A percentile compares a stretch with the other conserved stretches of the same genome.
phyloP scores from a whole-genome alignment of 1,140 invertebrate species.

The Bombus terrestris region DNA sequence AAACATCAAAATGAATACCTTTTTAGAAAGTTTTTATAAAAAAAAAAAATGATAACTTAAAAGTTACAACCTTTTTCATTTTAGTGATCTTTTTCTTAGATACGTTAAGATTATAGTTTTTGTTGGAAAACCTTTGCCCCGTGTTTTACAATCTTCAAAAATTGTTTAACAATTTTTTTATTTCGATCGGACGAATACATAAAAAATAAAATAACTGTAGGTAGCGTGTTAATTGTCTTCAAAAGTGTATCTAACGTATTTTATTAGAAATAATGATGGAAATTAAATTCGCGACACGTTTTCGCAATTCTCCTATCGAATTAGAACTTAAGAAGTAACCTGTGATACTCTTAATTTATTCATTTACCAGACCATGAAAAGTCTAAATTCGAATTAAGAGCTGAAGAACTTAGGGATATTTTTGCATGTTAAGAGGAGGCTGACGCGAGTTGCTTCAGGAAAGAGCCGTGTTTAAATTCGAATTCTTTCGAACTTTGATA shows the following conservation, averaged over 20 bases:
- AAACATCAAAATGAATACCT: too few species aligned
- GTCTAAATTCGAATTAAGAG: conserved; percentile 23
- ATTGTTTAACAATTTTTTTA: too few species aligned
- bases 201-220: neutral
- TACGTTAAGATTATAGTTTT: too few species aligned
- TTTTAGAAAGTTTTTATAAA: too few species aligned
- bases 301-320: neutral
- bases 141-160: too few species aligned
- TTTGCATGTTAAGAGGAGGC: neutral
- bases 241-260: neutral
- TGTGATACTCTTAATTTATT: conserved; percentile 13
- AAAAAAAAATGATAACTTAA: too few species aligned
- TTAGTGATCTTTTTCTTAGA: too few species aligned
- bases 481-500: conserved; percentile 19
- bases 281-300: too few species aligned
- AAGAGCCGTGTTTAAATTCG: neutral
- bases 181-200: too few species aligned
- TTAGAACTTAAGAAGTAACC: neutral
- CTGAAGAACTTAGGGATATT: neutral
- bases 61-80: too few species aligned
- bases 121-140: too few species aligned
- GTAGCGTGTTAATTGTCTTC: neutral
- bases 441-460: neutral
- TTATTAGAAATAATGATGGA: neutral
- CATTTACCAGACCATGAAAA: neutral